These are phyloP conservation scores for Choloepus didactylus DNA, from an alignment of 2,797 vertebrate genomes.

Conservation along the genomic window DNA sequence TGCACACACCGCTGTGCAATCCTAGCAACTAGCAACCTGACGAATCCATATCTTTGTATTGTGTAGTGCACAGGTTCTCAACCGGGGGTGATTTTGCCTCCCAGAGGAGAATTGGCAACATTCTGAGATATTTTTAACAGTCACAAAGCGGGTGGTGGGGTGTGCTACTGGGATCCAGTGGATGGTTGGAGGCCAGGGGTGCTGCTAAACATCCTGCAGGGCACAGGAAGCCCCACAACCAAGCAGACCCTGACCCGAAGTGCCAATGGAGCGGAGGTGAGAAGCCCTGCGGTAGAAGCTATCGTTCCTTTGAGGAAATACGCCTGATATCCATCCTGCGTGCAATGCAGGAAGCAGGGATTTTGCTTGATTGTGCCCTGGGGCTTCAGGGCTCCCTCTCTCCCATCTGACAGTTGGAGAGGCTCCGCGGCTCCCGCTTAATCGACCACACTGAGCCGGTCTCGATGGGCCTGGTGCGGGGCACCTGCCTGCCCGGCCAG, in stretches of 20 bases:
- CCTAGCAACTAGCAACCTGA: background rate
- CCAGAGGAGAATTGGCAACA: background rate
- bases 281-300: background rate
- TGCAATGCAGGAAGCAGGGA: background rate
- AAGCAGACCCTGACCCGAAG: too few species aligned
- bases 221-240: background rate
- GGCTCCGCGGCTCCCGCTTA: background rate
- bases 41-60: fast-evolving
- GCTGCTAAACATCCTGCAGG: too few species aligned
- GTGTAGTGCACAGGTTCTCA: background rate
- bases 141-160: background rate
- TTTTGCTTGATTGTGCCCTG: background rate
- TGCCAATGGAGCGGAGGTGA: fast-evolving
- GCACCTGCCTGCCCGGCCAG: background rate
- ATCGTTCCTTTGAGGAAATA: background rate
- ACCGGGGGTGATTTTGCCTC: background rate
- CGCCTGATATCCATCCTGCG: too few species aligned
- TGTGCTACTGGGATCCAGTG: too few species aligned
- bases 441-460: background rate
- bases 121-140: background rate
- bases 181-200: background rate
- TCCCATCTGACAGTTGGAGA: background rate
- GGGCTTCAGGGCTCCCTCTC: background rate
- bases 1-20: fast-evolving
- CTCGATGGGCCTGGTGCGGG: background rate